These are phyloP conservation scores for Pristiophorus japonicus DNA, from an alignment of 2,113 vertebrate species.

Conservation along the genomic window DNA sequence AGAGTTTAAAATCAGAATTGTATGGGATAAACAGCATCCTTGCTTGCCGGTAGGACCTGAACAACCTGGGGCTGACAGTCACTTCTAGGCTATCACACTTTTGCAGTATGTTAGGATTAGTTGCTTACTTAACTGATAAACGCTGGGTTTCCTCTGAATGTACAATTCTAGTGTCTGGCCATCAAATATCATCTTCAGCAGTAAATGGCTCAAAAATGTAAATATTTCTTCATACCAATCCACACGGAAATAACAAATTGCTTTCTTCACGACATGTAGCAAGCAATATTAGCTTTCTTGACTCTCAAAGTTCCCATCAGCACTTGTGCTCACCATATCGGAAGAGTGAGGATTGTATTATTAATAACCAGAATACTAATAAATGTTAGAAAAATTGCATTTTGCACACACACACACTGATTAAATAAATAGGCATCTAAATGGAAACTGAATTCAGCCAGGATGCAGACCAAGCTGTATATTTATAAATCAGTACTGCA, in stretches of 20 bases:
- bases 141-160: background rate
- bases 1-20: slow-evolving; percentile 21
- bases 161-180: background rate
- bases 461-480: background rate
- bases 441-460: background rate
- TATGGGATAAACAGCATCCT: slow-evolving; percentile 29
- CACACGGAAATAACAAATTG: background rate
- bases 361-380: background rate
- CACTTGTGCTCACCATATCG: too few relatives aligned
- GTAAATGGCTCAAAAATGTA: background rate
- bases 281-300: background rate
- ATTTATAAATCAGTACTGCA: background rate
- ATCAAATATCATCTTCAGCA: background rate
- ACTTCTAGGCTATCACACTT: background rate
- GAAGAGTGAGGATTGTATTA: background rate
- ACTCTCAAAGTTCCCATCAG: background rate
- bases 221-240: background rate
- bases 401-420: background rate
- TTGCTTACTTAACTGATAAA: background rate
- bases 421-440: background rate
- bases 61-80: background rate
- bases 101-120: background rate
- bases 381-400: background rate
- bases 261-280: background rate
- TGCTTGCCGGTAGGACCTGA: background rate